phyloP scores from a whole-genome alignment of 2,797 vertebrate species.

The Cercopithecus neglectus region DNA sequence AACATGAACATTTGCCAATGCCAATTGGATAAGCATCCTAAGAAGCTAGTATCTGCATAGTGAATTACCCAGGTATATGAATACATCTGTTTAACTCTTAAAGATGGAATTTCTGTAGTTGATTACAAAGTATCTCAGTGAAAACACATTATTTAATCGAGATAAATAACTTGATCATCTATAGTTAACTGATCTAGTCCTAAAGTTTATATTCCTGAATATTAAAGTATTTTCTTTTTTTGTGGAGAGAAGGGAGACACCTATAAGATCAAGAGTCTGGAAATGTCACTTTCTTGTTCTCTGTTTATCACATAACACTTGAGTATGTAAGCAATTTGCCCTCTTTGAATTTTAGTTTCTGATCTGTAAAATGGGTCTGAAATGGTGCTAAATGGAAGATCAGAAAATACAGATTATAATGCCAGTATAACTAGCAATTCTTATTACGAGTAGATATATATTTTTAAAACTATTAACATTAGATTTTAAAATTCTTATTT shows the following conservation, averaged over 20 bases:
- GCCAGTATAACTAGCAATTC: not conserved
- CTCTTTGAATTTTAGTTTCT: not conserved
- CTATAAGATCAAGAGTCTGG: not conserved
- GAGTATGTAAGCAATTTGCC: not conserved
- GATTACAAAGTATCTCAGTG: not conserved
- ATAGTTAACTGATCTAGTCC: not conserved
- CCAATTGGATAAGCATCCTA: not conserved
- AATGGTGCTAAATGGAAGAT: not conserved
- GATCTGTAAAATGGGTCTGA: not conserved
- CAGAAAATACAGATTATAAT: not conserved
- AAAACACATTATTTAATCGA: not conserved
- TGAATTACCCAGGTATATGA: not conserved
- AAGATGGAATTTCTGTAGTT: not conserved
- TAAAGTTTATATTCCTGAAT: not conserved
- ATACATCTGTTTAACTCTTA: not conserved
- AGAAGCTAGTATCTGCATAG: not conserved
- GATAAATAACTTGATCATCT: not conserved
- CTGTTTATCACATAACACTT: not conserved
- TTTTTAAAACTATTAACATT: not conserved
- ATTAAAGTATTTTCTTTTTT: not conserved
- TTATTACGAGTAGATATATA: not conserved
- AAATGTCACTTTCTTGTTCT: not conserved
- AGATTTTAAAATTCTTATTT: not conserved
- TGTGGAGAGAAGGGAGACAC: not conserved
- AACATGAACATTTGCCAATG: not conserved